A percentile compares a stretch with the other conserved stretches of the same genome.
Evolutionary conservation across 2,113 vertebrate genomes (phyloP).

Genomic region (Cygnus atratus): DNA sequence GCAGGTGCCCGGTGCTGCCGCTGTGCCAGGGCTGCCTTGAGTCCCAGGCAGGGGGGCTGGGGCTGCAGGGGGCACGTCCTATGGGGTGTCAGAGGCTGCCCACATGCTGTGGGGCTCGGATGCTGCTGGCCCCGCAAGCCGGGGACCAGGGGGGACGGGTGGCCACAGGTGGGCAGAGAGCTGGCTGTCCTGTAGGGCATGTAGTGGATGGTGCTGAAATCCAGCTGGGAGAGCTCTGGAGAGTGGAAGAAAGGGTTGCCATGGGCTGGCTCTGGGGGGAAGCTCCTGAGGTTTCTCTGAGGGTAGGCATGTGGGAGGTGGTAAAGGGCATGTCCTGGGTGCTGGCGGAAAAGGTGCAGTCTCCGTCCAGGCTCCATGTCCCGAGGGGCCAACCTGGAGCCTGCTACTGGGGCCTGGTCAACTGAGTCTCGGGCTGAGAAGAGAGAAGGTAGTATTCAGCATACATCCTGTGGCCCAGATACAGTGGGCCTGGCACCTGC

Average conservation of each 20-base stretch:
- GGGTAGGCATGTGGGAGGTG: constrained; percentile 71
- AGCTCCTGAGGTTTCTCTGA: constrained; percentile 78
- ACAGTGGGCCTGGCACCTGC: fast-evolving
- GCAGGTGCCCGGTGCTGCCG: constrained; percentile 49
- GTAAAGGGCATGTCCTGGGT: constrained; percentile 83
- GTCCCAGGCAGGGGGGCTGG: constrained; percentile 70
- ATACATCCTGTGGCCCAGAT: fast-evolving
- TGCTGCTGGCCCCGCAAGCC: constrained; percentile 72
- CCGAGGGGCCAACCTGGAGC: constrained; percentile 42
- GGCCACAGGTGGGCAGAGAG: constrained; percentile 66
- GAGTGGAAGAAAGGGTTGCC: constrained; percentile 81
- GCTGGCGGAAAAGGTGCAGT: constrained; percentile 86
- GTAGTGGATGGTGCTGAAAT: constrained; percentile 79
- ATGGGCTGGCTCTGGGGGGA: constrained; percentile 75
- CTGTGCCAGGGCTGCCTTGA: constrained; percentile 64
- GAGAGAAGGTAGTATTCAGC: background rate
- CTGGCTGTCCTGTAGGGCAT: constrained; percentile 75
- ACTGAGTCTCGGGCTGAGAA: constrained; percentile 67
- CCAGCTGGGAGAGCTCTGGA: constrained; percentile 77
- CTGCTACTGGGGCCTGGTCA: background rate
- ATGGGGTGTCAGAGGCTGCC: constrained; percentile 51
- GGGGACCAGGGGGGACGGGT: constrained; percentile 62
- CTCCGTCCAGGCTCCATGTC: constrained; percentile 81
- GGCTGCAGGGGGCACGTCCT: constrained; percentile 77
- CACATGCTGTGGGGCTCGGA: constrained; percentile 48